Evolutionary conservation across 2,888 invertebrate genomes (phyloP).

Genomic region (Baccha elongata): DNA sequence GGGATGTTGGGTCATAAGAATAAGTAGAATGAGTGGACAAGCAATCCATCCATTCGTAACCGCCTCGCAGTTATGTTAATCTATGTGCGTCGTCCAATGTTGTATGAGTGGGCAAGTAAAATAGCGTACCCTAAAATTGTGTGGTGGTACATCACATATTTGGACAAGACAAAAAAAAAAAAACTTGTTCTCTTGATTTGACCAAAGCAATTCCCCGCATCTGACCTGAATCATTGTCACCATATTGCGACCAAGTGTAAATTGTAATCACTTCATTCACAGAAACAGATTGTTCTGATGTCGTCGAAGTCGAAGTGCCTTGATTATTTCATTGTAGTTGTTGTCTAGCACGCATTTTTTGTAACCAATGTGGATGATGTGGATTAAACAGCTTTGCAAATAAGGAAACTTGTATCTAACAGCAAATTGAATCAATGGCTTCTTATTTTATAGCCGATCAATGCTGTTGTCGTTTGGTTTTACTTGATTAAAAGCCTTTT

Average conservation of each 20-base stretch:
- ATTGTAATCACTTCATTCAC: not conserved
- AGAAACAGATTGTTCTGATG: constrained; percentile 1
- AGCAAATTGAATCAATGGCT: constrained; percentile 37
- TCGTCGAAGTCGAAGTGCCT: not conserved
- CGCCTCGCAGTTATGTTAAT: constrained; percentile 1
- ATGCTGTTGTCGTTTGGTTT: not conserved
- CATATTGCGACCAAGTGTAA: constrained; percentile 3
- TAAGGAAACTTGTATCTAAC: constrained; percentile 61
- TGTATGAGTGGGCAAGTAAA: constrained; percentile 28
- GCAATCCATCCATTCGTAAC: not conserved
- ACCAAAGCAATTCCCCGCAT: constrained; percentile 37
- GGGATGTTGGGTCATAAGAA: constrained; percentile 5
- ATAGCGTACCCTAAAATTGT: constrained; percentile 32
- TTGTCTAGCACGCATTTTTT: constrained; percentile 5
- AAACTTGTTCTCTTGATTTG: constrained; percentile 44
- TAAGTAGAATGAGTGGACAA: constrained; percentile 6
- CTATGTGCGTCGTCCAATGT: not conserved
- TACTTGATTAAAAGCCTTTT: not conserved
- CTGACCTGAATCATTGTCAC: constrained; percentile 57
- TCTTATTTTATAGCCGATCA: constrained; percentile 15
- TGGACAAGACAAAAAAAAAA: not conserved
- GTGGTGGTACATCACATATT: constrained; percentile 4
- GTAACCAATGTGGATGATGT: not conserved
- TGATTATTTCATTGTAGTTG: constrained; percentile 1
- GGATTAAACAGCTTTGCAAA: constrained; percentile 56